Percentiles rank a stretch among this genome's conserved stretches.
Conservation (phyloP, 2,113 vertebrate species). For the Oenanthe oenanthe region DNA sequence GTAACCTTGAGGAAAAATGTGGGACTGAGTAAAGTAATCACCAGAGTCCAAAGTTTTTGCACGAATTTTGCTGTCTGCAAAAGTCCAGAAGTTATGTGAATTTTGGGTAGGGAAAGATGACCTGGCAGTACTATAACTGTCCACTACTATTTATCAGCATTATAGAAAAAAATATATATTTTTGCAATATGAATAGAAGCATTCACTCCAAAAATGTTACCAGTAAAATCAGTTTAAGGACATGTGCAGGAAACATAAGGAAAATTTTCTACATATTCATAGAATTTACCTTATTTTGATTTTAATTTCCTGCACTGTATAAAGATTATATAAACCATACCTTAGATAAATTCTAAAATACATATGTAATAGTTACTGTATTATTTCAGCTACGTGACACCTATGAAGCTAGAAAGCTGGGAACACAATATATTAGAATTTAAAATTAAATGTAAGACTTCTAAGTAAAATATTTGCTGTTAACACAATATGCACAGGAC, state of each 20-base stretch:
- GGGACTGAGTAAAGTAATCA: rapidly evolving
- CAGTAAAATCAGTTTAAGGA: background rate
- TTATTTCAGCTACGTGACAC: background rate
- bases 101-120: background rate
- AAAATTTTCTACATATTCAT: background rate
- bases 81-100: background rate
- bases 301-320: background rate
- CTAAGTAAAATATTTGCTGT: background rate
- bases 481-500: background rate
- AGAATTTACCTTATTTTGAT: background rate
- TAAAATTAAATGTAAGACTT: background rate
- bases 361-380: background rate
- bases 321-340: background rate
- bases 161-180: background rate
- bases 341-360: background rate
- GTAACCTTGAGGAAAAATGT: rapidly evolving
- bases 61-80: background rate
- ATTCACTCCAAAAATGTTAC: background rate
- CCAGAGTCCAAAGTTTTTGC: background rate
- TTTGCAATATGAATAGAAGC: background rate
- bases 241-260: background rate
- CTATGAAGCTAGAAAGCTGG: background rate
- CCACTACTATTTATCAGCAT: background rate
- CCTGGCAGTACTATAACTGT: background rate
- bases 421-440: background rate